A percentile compares a stretch with the other conserved stretches of the same genome.
phyloP scores from a whole-genome alignment of 2,113 vertebrate species.

The Lamprotornis superbus region DNA sequence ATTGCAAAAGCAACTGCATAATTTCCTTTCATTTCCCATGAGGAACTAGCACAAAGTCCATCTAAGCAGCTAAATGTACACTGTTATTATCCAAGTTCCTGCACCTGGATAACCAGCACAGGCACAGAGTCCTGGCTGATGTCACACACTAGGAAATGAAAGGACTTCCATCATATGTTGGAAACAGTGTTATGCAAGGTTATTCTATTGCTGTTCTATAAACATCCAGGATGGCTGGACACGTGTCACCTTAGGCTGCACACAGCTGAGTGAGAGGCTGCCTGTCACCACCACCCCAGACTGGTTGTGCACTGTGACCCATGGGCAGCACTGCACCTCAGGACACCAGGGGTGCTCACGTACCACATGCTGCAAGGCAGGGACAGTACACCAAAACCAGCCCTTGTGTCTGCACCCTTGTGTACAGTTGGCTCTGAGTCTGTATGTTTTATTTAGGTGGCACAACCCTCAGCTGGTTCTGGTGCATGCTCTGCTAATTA shows the following conservation, averaged over 20 bases:
- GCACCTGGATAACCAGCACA: fast-evolving
- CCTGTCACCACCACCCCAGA: too few species aligned
- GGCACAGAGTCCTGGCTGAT: fast-evolving
- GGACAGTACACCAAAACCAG: neutral
- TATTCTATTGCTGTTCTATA: neutral
- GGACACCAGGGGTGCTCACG: fast-evolving
- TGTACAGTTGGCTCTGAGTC: neutral
- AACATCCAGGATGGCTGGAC: neutral
- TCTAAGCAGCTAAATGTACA: neutral
- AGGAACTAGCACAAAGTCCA: neutral
- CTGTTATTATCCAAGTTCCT: neutral
- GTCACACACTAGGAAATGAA: fast-evolving
- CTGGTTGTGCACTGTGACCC: neutral
- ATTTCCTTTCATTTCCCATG: neutral
- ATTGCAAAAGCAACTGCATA: neutral
- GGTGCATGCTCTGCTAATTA: fast-evolving
- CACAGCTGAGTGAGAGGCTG: neutral
- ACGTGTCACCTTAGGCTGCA: fast-evolving
- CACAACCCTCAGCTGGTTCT: neutral
- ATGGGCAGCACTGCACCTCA: fast-evolving
- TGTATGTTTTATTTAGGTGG: neutral
- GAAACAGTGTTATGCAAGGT: neutral
- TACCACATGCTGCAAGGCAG: neutral
- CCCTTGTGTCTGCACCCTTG: fast-evolving
- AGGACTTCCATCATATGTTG: neutral